Base-by-base conservation (phyloP, 2,888 invertebrate species). In the Dynastes hyllus region DNA sequence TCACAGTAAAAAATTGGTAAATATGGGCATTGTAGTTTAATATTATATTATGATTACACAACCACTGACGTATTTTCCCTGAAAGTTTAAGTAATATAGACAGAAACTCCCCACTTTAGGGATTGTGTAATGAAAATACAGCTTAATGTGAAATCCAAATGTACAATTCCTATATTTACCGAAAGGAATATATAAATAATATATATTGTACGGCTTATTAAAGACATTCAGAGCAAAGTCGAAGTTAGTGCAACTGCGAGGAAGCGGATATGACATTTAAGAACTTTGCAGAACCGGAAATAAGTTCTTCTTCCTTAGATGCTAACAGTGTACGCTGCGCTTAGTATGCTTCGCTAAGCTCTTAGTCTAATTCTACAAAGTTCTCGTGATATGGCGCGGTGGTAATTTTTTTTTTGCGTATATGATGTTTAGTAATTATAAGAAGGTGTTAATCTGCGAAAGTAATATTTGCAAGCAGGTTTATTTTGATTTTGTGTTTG, bases 211-310 rank as follows among this genome's bases (percentile, higher is more conserved):
- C 73, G 81, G 82, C 78, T 83, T 83, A 81, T 82, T 83, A 82
- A 83, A 81, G 82, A 81, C 81, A 82, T 80, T 81, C 11, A 82
- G 79, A 63, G 80, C 81, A 80, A 80, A 80, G 80, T 76, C 79
- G 80, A 81, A 83, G 81, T 81, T 83, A 83, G 81, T 81, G 81
- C 82, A 83, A 83, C 82, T 81, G 82, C 79, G 80, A 78, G 82
- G 81, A 84, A 83, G 82, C 83, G 84, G 84, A 83, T 81, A 83
- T 82, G 83, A 82, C 83, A 84, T 83, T 84, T 84, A 84, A 83
- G 84, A 84, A 84, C 82, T 84, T 83, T 78, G 81, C 83, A 81
- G 81, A 81, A 82, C 84, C 83, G 84, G 84, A 84, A 84, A 83
- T 83, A 84, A 83, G 83, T 83, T 82, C 82, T 84, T 84, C 83